Conservation (phyloP, 2,113 vertebrate species). For the Protomyctophum bolini region DNA sequence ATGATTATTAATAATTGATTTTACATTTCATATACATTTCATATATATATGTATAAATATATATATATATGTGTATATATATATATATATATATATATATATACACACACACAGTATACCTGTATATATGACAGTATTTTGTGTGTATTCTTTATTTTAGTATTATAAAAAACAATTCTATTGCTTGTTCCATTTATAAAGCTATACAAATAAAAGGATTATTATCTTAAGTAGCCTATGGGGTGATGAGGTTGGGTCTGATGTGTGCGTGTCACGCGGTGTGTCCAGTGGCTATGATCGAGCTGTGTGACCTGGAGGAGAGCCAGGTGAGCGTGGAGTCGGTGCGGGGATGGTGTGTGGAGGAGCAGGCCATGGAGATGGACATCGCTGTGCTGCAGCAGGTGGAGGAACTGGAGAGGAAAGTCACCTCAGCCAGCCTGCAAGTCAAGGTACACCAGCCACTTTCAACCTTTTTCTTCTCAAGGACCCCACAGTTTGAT, state of each 20-base stretch:
- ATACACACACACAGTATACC: no score
- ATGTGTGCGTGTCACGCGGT: constrained; percentile 5
- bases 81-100: no score
- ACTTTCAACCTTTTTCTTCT: background rate
- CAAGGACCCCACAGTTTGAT: no score
- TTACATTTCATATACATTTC: no score
- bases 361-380: constrained; percentile 97
- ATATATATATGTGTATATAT: no score
- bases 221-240: background rate
- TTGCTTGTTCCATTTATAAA: no score
- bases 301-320: constrained; percentile 90
- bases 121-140: no score
- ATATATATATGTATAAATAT: no score
- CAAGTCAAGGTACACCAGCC: constrained; percentile 90
- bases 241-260: background rate
- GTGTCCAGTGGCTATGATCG: constrained; percentile 89
- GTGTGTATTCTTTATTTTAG: no score
- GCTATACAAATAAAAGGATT: no score
- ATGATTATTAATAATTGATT: no score
- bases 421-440: constrained; percentile 95
- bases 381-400: constrained; percentile 95
- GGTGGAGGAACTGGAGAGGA: constrained; percentile 96
- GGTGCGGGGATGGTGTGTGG: constrained; percentile 95
- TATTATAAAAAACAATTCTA: no score
- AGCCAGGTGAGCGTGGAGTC: constrained; percentile 93